Base-by-base conservation (phyloP, 1,140 invertebrate species). In the Hormaphis cornu region DNA sequence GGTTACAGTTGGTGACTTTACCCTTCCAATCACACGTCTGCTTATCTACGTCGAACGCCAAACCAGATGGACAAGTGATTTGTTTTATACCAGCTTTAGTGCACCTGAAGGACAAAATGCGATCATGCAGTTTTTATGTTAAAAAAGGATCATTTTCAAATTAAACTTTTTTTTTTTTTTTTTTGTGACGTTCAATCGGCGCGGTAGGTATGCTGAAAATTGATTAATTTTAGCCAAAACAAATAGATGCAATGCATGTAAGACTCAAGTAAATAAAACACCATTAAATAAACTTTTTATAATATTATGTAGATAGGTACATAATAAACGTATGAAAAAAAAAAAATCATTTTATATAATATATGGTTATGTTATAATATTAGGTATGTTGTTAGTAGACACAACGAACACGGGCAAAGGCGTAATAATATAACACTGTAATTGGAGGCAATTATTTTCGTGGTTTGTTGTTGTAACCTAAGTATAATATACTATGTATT, bases 21-120 rank as follows among this genome's bases (percentile, higher is more conserved):
- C 87, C 89, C 85, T 93, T 94, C 91, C 92, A 95, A 84, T 95
- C 91, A 83, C 93, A 95, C 81, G 91, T 95, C 84, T 95, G 93
- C 85, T 93, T 92, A 84, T 92, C 88, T 82, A 95, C 87, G 86
- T 95, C 93, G 86, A 95, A 95, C 83, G 90, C 89, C 84, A 95
- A 85, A 83, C 91, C 91, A 79, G 89, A 90, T 77, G 91, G 91
- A 81, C 93, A 95, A 82, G 89, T 89, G 83, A 95, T 91, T 87
- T 90, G 87, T 88, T 90, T 90, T 83, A 91, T 86, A 85, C 89
- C 89, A 82, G 89, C 89, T 82, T 87, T 89, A 84, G 89, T 91
- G 86, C 89, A 91, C 89, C 89, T 91, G 84, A 74, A 63, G 73
- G 77, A 75, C 50, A 69, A 76, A 71, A 77, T 59, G 58, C 37